phyloP scores from a whole-genome alignment of 1,140 invertebrate genomes.

The Physella acuta region DNA sequence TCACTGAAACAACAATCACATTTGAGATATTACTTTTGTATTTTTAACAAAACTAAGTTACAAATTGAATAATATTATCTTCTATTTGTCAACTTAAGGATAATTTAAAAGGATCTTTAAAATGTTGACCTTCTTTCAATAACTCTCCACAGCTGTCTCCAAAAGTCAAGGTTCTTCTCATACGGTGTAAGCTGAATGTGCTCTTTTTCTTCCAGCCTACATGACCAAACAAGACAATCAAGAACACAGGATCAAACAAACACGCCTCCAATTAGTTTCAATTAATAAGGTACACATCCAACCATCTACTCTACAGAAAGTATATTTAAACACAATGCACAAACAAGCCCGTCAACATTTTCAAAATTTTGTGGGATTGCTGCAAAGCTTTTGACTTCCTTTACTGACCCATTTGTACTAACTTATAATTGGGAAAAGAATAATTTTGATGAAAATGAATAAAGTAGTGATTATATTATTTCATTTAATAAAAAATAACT shows the following conservation, averaged over 20 bases:
- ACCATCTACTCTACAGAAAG: no score
- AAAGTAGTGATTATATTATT: no score
- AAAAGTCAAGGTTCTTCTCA: slow-evolving; percentile 97
- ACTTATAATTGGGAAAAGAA: no score
- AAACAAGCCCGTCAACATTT: no score
- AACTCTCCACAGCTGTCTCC: slow-evolving; percentile 98
- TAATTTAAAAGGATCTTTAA: not conserved
- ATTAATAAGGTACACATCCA: no score
- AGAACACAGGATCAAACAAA: not conserved
- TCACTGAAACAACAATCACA: slow-evolving; percentile 69
- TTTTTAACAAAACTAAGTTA: not conserved
- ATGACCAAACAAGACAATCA: slow-evolving; percentile 5
- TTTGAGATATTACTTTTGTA: not conserved
- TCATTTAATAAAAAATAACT: no score
- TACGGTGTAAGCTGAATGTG: slow-evolving; percentile 89
- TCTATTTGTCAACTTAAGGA: not conserved
- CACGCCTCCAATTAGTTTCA: no score
- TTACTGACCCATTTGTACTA: no score
- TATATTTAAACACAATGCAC: no score
- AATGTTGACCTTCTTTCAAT: slow-evolving; percentile 75
- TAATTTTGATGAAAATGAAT: no score
- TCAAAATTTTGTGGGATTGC: no score
- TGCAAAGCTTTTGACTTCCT: no score
- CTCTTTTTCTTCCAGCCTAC: slow-evolving; percentile 76
- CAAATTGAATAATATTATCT: not conserved